phyloP scores from a whole-genome alignment of 2,113 vertebrate genomes.

The Chloroceryle aenea region DNA sequence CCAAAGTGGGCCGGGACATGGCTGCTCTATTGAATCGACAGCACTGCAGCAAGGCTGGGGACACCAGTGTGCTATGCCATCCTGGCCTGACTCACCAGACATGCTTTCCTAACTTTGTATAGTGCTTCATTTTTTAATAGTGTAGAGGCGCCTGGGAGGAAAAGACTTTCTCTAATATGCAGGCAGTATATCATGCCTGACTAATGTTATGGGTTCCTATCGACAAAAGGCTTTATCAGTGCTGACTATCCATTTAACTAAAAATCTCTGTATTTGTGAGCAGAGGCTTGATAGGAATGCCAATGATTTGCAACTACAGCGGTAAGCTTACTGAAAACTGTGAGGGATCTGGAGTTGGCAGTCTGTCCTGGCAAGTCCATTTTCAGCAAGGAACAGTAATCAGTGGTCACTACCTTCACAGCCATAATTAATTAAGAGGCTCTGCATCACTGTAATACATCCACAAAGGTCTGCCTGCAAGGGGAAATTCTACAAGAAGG shows the following conservation, averaged over 20 bases:
- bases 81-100: background rate
- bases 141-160: background rate
- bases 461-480: background rate
- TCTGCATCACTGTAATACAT: background rate
- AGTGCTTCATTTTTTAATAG: background rate
- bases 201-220: constrained; percentile 25
- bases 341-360: background rate
- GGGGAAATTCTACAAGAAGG: too few relatives aligned
- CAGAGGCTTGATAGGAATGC: background rate
- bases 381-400: background rate
- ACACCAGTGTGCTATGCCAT: background rate
- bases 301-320: background rate
- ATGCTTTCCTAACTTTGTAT: background rate
- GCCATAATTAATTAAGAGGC: background rate
- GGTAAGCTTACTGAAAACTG: background rate
- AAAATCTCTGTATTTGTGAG: background rate
- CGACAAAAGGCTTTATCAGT: constrained; percentile 32
- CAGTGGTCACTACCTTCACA: background rate
- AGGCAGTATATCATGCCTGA: background rate
- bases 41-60: background rate
- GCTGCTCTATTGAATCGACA: background rate
- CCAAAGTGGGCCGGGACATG: background rate
- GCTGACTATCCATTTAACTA: background rate
- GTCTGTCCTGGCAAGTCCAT: background rate
- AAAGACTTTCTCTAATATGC: background rate